Conservation (phyloP, 1,140 invertebrate species). For the Stegodyphus dumicola region DNA sequence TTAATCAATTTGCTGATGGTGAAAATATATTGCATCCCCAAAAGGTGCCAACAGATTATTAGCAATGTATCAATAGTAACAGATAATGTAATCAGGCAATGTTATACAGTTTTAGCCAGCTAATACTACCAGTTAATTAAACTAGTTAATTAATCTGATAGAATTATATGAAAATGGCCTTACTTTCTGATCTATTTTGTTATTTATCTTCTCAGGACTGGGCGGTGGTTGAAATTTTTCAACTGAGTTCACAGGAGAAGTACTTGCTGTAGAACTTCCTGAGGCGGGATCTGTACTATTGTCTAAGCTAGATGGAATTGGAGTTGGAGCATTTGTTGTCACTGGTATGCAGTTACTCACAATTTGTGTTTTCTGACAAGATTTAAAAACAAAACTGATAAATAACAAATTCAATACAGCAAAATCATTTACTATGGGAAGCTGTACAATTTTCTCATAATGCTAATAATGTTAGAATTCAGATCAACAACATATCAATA, state of each 20-base stretch:
- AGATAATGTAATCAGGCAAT: not conserved
- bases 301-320: not conserved
- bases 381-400: too few species aligned
- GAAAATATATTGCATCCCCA: too few species aligned
- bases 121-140: too few species aligned
- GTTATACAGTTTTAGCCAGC: too few species aligned
- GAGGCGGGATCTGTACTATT: not conserved
- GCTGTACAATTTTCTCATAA: too few species aligned
- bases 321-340: not conserved
- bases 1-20: too few species aligned
- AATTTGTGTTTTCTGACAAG: constrained; percentile 34
- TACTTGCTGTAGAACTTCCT: not conserved
- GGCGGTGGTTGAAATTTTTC: constrained; percentile 13
- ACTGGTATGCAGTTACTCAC: constrained; percentile 30
- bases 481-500: too few species aligned
- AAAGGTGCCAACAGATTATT: too few species aligned
- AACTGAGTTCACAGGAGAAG: not conserved
- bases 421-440: too few species aligned
- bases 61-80: too few species aligned
- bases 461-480: too few species aligned
- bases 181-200: constrained; percentile 47
- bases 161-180: not conserved
- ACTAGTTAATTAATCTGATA: not conserved
- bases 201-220: constrained; percentile 3
- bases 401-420: too few species aligned